phyloP scores from a whole-genome alignment of 2,113 vertebrate species.

The Atlantisia rogersi region DNA sequence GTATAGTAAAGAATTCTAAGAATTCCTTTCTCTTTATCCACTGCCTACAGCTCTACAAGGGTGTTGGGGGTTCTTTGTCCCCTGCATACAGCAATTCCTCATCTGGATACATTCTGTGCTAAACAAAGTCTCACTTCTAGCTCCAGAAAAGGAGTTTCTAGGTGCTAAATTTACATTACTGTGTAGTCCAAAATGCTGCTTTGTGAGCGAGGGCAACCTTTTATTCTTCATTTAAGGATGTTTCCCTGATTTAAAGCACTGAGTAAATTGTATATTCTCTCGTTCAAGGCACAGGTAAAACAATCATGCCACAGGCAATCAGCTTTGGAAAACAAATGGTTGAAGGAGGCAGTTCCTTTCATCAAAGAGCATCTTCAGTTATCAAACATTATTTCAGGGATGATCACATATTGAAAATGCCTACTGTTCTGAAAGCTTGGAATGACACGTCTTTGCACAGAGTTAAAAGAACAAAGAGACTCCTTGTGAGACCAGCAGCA shows the following conservation, averaged over 20 bases:
- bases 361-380: not conserved
- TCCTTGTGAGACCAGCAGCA: not conserved
- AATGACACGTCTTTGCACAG: not conserved
- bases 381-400: not conserved
- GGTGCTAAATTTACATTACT: conserved; percentile 6
- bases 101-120: not conserved
- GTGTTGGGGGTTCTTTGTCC: not conserved
- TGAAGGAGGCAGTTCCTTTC: not conserved
- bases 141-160: not conserved
- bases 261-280: not conserved
- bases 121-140: conserved; percentile 1
- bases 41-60: not conserved
- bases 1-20: not conserved
- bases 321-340: not conserved
- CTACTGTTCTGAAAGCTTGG: not conserved
- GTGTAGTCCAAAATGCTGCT: not conserved
- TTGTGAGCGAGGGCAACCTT: not conserved
- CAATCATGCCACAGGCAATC: not conserved
- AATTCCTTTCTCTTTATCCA: not conserved
- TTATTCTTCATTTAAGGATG: not conserved
- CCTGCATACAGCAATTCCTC: not conserved
- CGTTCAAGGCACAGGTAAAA: not conserved
- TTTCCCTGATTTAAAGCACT: conserved; percentile 10
- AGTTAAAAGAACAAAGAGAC: not conserved
- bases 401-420: not conserved